Conservation (phyloP, 2,797 vertebrate genomes). For the Tenualosa ilisha region DNA sequence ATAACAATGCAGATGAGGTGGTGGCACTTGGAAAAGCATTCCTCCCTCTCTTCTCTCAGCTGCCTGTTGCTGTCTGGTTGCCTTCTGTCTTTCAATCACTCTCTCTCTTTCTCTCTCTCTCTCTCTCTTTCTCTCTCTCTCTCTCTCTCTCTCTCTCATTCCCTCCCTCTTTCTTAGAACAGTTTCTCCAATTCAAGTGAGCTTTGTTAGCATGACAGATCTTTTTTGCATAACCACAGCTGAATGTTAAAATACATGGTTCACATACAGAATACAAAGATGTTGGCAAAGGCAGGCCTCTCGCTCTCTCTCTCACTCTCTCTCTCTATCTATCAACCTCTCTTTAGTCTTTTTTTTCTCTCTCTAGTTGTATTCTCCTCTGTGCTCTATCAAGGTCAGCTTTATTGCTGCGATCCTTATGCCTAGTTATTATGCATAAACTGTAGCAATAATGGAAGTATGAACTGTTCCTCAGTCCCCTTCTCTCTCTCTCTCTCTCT, state of each 20-base stretch:
- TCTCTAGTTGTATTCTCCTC: conserved; percentile 35
- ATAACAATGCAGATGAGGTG: background rate
- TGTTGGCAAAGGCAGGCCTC: no score
- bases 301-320: background rate
- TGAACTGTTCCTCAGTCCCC: background rate
- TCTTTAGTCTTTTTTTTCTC: background rate
- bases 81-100: background rate
- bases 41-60: background rate
- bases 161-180: conserved; percentile 30
- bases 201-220: no score
- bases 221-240: no score
- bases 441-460: background rate
- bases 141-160: no score
- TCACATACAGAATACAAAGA: no score
- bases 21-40: background rate
- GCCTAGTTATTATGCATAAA: background rate
- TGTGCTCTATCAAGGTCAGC: background rate
- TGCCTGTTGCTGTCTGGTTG: background rate
- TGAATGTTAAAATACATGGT: no score
- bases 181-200: no score
- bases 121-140: background rate
- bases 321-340: background rate
- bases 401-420: background rate
- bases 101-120: background rate
- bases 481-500: background rate